Percentiles rank a stretch among this genome's conserved stretches.
phyloP scores from a whole-genome alignment of 1,140 invertebrate species.

The Telenomus remus region DNA sequence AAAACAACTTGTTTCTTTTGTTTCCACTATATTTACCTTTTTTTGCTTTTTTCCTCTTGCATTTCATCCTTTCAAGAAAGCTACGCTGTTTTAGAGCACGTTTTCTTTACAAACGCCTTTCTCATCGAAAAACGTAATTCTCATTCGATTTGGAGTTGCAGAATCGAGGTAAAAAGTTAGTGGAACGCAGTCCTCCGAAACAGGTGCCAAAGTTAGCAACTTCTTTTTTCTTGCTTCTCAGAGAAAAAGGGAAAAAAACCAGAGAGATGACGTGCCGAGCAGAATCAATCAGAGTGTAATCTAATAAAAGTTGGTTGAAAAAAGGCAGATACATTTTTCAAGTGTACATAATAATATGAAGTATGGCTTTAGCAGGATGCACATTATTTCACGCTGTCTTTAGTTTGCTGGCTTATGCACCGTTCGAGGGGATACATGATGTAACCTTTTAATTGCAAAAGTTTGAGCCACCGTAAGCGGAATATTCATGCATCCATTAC shows the following conservation, averaged over 20 bases:
- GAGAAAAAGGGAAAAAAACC: conserved; percentile 13
- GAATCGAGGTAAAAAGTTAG: conserved; percentile 48
- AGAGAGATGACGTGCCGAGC: conserved; percentile 28
- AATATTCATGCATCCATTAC: conserved; percentile 31
- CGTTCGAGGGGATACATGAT: conserved; percentile 29
- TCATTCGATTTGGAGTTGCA: conserved; percentile 51
- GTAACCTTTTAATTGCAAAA: conserved; percentile 47
- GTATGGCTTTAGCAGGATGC: conserved; percentile 26
- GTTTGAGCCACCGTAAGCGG: conserved; percentile 27
- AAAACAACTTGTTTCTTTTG: conserved; percentile 35
- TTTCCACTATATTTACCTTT: conserved; percentile 6
- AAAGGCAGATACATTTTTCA: conserved; percentile 6
- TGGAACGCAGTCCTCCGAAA: conserved; percentile 37
- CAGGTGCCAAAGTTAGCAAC: conserved; percentile 45
- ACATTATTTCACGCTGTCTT: conserved; percentile 27
- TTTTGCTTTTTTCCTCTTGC: conserved; percentile 12
- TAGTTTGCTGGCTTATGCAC: conserved; percentile 11
- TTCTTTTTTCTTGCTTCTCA: too few species aligned
- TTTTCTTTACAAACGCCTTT: conserved; percentile 41
- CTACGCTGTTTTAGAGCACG: conserved; percentile 31
- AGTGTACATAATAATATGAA: not conserved
- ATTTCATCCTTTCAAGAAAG: conserved; percentile 21
- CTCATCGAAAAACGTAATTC: conserved; percentile 43
- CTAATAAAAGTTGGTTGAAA: conserved; percentile 34
- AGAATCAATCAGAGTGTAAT: conserved; percentile 45